These are phyloP conservation scores for Chamaetylas fuelleborni DNA, from an alignment of 2,113 vertebrate genomes.

Conservation along the genomic window DNA sequence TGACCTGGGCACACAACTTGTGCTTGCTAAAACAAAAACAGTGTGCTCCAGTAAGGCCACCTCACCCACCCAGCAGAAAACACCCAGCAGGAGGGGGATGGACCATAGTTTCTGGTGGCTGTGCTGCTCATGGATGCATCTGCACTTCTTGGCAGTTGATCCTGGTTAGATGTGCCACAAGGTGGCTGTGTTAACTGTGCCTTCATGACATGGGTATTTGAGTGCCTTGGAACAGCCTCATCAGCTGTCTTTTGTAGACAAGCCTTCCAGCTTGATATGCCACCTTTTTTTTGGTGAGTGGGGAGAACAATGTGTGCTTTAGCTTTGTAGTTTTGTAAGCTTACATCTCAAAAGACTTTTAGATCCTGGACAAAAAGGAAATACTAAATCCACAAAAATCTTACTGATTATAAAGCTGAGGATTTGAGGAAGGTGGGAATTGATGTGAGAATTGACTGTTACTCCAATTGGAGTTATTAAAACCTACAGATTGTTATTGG, in stretches of 20 bases:
- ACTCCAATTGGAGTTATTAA: not conserved
- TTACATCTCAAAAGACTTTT: not conserved
- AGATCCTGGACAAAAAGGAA: not conserved
- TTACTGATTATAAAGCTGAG: not conserved
- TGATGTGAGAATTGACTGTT: not conserved
- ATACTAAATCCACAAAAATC: not conserved
- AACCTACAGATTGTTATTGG: not conserved
- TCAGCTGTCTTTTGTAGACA: not conserved
- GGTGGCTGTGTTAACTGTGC: not conserved
- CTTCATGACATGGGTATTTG: rapidly evolving
- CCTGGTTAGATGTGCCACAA: rapidly evolving
- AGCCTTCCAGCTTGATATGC: not conserved
- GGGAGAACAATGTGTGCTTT: not conserved
- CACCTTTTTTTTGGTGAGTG: not conserved
- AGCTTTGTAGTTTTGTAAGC: not conserved
- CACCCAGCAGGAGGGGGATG: no score
- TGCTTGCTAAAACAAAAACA: rapidly evolving
- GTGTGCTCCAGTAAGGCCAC: not conserved
- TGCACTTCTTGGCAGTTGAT: not conserved
- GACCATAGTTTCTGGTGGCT: not conserved
- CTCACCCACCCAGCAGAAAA: not conserved
- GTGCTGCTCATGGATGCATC: rapidly evolving
- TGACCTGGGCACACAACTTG: rapidly evolving
- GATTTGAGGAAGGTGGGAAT: not conserved
- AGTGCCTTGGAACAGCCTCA: not conserved